A percentile compares a stretch with the other conserved stretches of the same genome.
Conservation (phyloP, 2,113 vertebrate species). For the Paradoxurus hermaphroditus region DNA sequence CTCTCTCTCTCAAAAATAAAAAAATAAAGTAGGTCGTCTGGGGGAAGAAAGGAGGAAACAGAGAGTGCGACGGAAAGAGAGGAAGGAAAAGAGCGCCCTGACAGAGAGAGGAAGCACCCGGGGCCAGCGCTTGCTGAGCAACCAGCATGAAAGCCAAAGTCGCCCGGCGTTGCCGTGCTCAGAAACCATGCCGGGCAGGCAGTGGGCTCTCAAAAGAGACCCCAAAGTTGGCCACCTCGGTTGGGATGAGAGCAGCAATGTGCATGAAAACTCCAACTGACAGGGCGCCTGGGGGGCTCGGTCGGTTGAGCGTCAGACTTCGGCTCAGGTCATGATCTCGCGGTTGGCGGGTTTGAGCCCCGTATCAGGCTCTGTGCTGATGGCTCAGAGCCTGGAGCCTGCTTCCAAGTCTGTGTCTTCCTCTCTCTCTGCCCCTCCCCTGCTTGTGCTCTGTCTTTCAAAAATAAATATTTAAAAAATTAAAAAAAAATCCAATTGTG, state of each 20-base stretch:
- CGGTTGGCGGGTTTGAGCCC: not conserved
- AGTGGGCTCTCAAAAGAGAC: not conserved
- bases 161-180: not conserved
- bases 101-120: fast-evolving
- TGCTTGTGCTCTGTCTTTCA: not conserved
- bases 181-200: fast-evolving
- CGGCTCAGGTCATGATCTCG: not conserved
- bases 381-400: not conserved
- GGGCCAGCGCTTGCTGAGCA: not conserved
- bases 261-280: not conserved
- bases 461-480: not conserved
- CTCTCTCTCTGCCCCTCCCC: not conserved
- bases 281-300: not conserved
- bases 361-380: fast-evolving
- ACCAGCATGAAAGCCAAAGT: fast-evolving
- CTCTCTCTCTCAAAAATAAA: too few species aligned
- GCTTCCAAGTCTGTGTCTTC: not conserved
- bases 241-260: not conserved
- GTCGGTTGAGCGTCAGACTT: not conserved
- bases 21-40: not conserved
- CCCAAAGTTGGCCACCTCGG: not conserved
- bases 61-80: not conserved
- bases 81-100: not conserved
- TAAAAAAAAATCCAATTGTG: not conserved
- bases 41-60: not conserved